Evolutionary conservation across 2,797 vertebrate genomes (phyloP).

Genomic region (Valencia hispanica): DNA sequence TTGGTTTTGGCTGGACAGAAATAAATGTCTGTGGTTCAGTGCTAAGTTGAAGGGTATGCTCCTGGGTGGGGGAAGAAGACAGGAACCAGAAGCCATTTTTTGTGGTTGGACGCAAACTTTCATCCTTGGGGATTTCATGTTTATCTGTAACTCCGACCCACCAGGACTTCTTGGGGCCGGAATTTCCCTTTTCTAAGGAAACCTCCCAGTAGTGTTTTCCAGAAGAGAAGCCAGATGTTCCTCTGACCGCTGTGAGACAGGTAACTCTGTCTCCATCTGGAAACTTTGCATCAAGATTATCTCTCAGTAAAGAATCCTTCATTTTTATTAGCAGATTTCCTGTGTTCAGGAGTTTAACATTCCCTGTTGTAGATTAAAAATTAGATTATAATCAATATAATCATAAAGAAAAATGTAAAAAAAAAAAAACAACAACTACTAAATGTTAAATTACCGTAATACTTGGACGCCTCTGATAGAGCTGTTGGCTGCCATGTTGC

Average conservation of each 20-base stretch:
- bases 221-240: slow-evolving; percentile 36
- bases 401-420: background rate
- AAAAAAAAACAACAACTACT: background rate
- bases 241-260: slow-evolving; percentile 56
- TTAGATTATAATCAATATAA: background rate
- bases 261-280: slow-evolving; percentile 10
- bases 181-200: fast-evolving
- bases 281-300: fast-evolving
- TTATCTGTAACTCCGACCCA: slow-evolving; percentile 65
- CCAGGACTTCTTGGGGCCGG: slow-evolving; percentile 57
- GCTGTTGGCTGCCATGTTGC: fast-evolving
- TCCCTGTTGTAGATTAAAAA: slow-evolving; percentile 54
- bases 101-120: fast-evolving
- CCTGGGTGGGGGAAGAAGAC: slow-evolving; percentile 40
- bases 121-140: fast-evolving
- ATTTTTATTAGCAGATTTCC: fast-evolving
- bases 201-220: slow-evolving; percentile 76
- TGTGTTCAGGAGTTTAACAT: slow-evolving; percentile 18
- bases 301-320: background rate
- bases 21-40: slow-evolving; percentile 6
- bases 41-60: slow-evolving; percentile 26
- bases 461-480: fast-evolving
- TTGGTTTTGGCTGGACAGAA: background rate
- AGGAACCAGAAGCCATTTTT: slow-evolving; percentile 66
- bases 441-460: slow-evolving; percentile 35